Conservation (phyloP, 1,140 invertebrate genomes). For the Oryctes rhinoceros region DNA sequence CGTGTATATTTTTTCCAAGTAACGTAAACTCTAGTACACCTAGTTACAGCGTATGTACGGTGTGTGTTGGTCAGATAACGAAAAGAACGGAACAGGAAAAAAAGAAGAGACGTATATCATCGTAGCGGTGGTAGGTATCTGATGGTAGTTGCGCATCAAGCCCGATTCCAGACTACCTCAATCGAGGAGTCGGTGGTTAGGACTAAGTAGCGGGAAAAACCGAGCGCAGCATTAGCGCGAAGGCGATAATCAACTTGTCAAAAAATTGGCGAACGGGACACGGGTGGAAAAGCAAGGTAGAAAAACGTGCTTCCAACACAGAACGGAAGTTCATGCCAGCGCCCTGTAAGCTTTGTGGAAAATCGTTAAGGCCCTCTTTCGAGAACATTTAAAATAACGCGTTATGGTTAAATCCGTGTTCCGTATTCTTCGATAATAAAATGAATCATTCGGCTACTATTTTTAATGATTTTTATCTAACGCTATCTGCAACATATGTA, state of each 20-base stretch:
- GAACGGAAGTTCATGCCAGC: too few species aligned
- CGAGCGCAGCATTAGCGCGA: conserved; percentile 13
- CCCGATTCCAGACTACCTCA: conserved; percentile 40
- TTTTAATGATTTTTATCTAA: too few species aligned
- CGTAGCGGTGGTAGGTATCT: not conserved
- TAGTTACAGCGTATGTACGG: not conserved
- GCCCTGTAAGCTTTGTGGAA: too few species aligned
- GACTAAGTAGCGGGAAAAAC: conserved; percentile 28
- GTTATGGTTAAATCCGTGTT: too few species aligned
- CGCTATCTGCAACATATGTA: too few species aligned
- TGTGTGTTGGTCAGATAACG: not conserved
- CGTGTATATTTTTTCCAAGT: too few species aligned
- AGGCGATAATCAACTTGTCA: conserved; percentile 29
- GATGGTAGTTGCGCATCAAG: conserved; percentile 16
- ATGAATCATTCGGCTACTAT: too few species aligned
- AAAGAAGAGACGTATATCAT: not conserved
- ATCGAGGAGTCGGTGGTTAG: conserved; percentile 43
- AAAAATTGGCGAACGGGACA: not conserved
- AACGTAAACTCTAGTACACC: too few species aligned
- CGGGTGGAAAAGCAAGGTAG: not conserved
- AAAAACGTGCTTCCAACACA: not conserved
- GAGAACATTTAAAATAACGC: too few species aligned
- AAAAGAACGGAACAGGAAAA: not conserved
- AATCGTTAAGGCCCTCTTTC: too few species aligned
- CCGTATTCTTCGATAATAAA: too few species aligned